Percentiles rank a stretch among this genome's conserved stretches.
These are phyloP conservation scores for Ellobium chinense DNA, from an alignment of 2,888 invertebrate species.

Conservation along the genomic window DNA sequence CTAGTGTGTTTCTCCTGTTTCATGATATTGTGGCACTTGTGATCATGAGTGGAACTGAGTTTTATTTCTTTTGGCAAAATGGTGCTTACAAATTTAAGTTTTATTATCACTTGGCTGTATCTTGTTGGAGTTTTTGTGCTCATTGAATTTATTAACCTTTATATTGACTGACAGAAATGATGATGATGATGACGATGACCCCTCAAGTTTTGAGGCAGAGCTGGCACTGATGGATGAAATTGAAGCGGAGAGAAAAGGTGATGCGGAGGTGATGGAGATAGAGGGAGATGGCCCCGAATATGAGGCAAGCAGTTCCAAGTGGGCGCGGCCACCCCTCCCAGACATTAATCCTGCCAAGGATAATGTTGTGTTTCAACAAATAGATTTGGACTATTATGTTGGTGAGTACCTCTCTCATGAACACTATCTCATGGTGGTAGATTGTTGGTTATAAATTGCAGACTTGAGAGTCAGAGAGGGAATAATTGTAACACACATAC, in stretches of 20 bases:
- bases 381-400: constrained; percentile 95
- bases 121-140: too few relatives aligned
- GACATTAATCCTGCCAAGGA: constrained; percentile 85
- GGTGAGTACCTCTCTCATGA: constrained; percentile 78
- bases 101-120: too few relatives aligned
- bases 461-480: too few relatives aligned
- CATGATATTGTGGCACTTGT: too few relatives aligned
- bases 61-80: too few relatives aligned
- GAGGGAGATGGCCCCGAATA: constrained; percentile 66
- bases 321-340: constrained; percentile 87
- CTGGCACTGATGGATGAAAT: constrained; percentile 84
- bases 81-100: too few relatives aligned
- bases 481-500: too few relatives aligned
- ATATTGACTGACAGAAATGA: neutral
- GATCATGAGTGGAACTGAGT: too few relatives aligned
- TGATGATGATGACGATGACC: constrained; percentile 68
- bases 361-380: constrained; percentile 91
- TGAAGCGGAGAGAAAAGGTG: constrained; percentile 70
- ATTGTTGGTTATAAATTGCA: too few relatives aligned
- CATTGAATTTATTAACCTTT: too few relatives aligned
- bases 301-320: constrained; percentile 77
- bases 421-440: too few relatives aligned
- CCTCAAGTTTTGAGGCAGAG: constrained; percentile 84
- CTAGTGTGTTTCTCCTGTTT: too few relatives aligned
- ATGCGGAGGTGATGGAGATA: constrained; percentile 31